Evolutionary conservation across 2,888 invertebrate genomes (phyloP).

Genomic region (Portevinia maculata): DNA sequence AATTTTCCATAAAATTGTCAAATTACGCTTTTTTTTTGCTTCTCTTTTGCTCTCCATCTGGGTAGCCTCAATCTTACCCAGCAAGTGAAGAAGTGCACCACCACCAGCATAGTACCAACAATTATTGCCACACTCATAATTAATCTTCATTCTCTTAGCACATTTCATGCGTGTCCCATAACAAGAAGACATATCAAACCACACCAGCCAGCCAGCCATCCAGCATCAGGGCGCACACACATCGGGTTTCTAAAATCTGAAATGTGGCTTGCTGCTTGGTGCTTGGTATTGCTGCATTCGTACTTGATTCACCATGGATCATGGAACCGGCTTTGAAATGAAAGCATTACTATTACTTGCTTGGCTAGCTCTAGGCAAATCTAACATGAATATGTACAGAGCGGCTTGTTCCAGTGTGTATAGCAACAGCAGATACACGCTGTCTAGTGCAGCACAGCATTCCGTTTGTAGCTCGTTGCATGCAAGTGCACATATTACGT

Average conservation of each 20-base stretch:
- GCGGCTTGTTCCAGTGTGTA: conserved; percentile 6
- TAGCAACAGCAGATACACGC: conserved; percentile 28
- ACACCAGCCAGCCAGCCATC: conserved; percentile 41
- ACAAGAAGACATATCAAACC: conserved; percentile 70
- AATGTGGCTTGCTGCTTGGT: conserved; percentile 53
- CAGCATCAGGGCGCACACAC: conserved; percentile 35
- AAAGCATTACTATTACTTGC: conserved; percentile 72
- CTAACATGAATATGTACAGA: conserved; percentile 37
- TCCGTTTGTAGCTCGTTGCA: conserved; percentile 70
- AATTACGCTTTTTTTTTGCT: conserved; percentile 44
- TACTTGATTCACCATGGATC: conserved; percentile 56
- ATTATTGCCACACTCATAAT: conserved; percentile 54
- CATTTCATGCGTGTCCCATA: conserved; percentile 73
- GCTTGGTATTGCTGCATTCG: conserved; percentile 39
- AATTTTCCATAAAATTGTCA: conserved; percentile 57
- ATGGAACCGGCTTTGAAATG: conserved; percentile 66
- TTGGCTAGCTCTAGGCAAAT: conserved; percentile 69
- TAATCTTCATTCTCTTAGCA: conserved; percentile 65
- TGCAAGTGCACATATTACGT: conserved; percentile 70
- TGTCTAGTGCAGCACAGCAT: conserved; percentile 65
- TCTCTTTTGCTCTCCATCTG: conserved; percentile 44
- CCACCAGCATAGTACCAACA: conserved; percentile 15
- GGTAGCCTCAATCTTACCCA: conserved; percentile 60
- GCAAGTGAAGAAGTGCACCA: conserved; percentile 45
- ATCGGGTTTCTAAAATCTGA: conserved; percentile 50